Conservation (phyloP, 2,888 invertebrate species). For the Cryptocheilus praepositus region DNA sequence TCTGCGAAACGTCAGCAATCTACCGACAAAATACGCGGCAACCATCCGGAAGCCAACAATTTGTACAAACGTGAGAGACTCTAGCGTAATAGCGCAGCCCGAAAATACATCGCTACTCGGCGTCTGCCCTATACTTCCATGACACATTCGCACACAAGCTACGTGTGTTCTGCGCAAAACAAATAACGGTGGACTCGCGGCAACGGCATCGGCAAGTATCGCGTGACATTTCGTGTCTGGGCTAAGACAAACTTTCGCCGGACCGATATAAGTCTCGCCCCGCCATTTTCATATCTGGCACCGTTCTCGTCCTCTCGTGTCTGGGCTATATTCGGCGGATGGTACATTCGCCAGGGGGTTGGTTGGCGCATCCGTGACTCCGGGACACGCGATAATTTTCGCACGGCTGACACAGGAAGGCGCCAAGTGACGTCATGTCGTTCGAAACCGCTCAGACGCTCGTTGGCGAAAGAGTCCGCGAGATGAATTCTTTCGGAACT, state of each 20-base stretch:
- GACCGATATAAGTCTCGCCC: constrained; percentile 1
- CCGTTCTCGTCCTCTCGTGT: not conserved
- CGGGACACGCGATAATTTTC: constrained; percentile 43
- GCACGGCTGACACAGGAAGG: constrained; percentile 34
- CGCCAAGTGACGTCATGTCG: constrained; percentile 34
- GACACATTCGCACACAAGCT: too few species aligned
- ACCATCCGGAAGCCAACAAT: too few species aligned
- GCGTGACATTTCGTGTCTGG: constrained; percentile 24
- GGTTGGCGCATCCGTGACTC: constrained; percentile 17
- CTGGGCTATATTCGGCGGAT: too few species aligned
- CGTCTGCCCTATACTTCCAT: too few species aligned
- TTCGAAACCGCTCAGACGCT: constrained; percentile 22
- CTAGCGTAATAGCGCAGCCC: too few species aligned
- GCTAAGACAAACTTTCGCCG: constrained; percentile 20
- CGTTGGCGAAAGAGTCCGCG: too few species aligned
- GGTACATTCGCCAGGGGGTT: constrained; percentile 5
- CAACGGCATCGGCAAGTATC: constrained; percentile 2
- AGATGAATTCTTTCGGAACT: too few species aligned
- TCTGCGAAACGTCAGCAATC: too few species aligned
- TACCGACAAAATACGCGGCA: too few species aligned
- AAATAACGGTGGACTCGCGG: not conserved
- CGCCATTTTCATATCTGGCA: constrained; percentile 18
- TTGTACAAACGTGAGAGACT: too few species aligned
- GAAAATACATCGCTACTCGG: too few species aligned
- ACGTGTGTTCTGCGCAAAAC: not conserved